Conservation (phyloP, 2,888 invertebrate genomes). For the Cryptocheilus praepositus region DNA sequence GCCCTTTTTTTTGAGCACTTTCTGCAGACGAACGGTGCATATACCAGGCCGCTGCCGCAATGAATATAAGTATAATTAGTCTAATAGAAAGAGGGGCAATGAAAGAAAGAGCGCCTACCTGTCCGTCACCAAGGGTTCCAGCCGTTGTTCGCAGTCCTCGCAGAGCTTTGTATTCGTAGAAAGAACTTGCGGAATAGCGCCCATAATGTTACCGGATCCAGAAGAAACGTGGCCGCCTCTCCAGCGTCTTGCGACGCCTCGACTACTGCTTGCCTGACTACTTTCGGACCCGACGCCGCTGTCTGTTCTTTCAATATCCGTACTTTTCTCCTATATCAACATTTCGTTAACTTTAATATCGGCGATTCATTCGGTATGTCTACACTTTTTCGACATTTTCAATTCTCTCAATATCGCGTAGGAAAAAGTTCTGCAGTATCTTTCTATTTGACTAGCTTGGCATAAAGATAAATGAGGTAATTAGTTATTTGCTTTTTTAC, state of each 20-base stretch:
- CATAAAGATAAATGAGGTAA: too few relatives aligned
- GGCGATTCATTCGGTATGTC: too few relatives aligned
- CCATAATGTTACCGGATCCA: slow-evolving; percentile 72
- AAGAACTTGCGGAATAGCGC: slow-evolving; percentile 77
- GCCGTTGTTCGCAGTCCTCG: slow-evolving; percentile 90
- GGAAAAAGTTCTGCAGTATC: too few relatives aligned
- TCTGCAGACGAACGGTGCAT: slow-evolving; percentile 88
- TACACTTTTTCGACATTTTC: too few relatives aligned
- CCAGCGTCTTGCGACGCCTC: slow-evolving; percentile 72
- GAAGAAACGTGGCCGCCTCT: slow-evolving; percentile 71
- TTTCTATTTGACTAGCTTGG: too few relatives aligned
- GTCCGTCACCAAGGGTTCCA: slow-evolving; percentile 86
- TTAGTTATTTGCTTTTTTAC: too few relatives aligned
- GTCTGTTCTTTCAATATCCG: slow-evolving; percentile 93
- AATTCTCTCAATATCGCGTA: too few relatives aligned
- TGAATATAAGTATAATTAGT: slow-evolving; percentile 17
- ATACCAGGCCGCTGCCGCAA: slow-evolving; percentile 78
- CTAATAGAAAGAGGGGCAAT: neutral
- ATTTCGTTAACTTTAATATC: too few relatives aligned
- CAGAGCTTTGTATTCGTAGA: slow-evolving; percentile 79
- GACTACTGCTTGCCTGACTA: slow-evolving; percentile 88
- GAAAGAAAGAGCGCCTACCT: slow-evolving; percentile 67
- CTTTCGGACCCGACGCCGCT: slow-evolving; percentile 96
- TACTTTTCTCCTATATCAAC: slow-evolving; percentile 48
- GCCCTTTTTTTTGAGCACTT: slow-evolving; percentile 92